Conservation (phyloP, 2,113 vertebrate species). For the Malurus elegans region DNA sequence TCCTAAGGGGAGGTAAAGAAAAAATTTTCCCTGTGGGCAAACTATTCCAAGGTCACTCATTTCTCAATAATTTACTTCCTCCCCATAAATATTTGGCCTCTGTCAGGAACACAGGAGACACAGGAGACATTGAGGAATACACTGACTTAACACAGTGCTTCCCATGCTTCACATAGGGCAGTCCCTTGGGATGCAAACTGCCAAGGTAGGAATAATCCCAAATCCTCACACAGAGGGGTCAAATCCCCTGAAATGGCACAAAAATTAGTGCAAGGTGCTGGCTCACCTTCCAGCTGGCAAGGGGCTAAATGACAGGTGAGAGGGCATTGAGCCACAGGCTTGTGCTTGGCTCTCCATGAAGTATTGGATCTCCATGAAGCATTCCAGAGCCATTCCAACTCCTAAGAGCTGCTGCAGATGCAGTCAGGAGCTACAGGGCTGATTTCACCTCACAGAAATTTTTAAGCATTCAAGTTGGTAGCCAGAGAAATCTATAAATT, state of each 20-base stretch:
- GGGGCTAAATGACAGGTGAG: not conserved
- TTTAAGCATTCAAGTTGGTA: not conserved
- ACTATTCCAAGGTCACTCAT: not conserved
- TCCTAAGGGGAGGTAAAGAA: not conserved
- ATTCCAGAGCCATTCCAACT: not conserved
- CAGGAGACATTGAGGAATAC: not conserved
- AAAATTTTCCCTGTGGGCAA: not conserved
- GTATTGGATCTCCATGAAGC: not conserved
- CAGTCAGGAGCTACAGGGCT: not conserved
- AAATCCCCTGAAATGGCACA: not conserved
- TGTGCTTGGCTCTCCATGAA: fast-evolving
- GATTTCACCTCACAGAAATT: not conserved
- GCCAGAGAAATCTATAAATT: not conserved
- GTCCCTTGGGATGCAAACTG: not conserved
- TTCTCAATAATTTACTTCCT: not conserved
- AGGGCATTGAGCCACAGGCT: not conserved
- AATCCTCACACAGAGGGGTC: not conserved
- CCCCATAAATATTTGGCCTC: not conserved
- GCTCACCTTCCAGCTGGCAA: not conserved
- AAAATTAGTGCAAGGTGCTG: not conserved
- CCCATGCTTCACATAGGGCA: not conserved
- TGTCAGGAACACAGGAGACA: not conserved
- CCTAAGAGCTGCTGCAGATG: not conserved
- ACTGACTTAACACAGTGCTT: not conserved
- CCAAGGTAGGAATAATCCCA: not conserved